Evolutionary conservation across 2,113 vertebrate genomes (phyloP), one percentile per base, ranked within the genome.

Genomic region (Clarias magur): DNA sequence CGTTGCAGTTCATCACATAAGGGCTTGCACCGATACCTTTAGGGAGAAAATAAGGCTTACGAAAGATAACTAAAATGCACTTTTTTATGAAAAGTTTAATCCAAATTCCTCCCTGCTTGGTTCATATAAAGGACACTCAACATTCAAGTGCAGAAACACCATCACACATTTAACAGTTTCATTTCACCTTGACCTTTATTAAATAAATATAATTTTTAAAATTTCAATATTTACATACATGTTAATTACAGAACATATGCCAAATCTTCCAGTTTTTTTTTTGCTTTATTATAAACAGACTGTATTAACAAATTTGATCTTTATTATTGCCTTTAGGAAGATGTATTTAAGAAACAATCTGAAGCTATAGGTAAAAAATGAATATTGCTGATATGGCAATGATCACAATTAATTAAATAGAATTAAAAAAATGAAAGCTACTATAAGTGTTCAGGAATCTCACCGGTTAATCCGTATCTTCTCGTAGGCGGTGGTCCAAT

Each of bases 1-100:
- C 91, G 3, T 91, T 96, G 90, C 95, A 96, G 91, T 94, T 97
- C 94, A 94, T 96, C 81, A 96, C 94, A 11, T 94, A 96, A 0
- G 91, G 94, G 79, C 93, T 91, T 63, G 93, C 91, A 10, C 96
- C 95, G 0, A 95, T 89, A 80, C 94, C 94, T 97, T 81, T 21
- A 92, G 34, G 60, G 30, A 48, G 62, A 65, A 80, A 54, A 85
- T 13, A 59, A 0, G n/a, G 27, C 38, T 75, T 53, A 21, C 21
- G 11, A 21, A 3, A 30, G 4, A 70, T n/a, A n/a, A 21, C 9
- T 21, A 42, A 23, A 16, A 7, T 54, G 57, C 27, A n/a, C 11
- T 19, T 57, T 19, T 21, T 59, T 30, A 59, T 78, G 15, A 15
- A 9, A 54, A 17, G 7, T 21, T 57, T 27, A n/a, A 57, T 59